Evolutionary conservation across 2,797 vertebrate species (phyloP).

Genomic region (Cyprinella venusta): DNA sequence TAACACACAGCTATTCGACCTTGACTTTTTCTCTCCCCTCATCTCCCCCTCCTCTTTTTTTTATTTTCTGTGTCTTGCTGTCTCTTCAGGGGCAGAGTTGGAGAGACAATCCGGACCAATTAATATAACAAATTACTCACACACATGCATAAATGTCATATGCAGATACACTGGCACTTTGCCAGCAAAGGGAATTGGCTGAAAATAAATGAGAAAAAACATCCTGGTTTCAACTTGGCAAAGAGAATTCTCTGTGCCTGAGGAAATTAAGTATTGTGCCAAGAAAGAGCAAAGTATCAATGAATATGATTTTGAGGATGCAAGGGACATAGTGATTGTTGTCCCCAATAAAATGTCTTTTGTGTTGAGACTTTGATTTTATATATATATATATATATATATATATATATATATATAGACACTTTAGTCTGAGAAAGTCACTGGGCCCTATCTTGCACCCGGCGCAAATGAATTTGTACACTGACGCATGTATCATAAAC

Average conservation of each 20-base stretch:
- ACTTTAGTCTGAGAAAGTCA: background rate
- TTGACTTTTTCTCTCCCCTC: slow-evolving; percentile 37
- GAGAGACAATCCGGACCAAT: slow-evolving; percentile 49
- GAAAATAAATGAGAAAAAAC: slow-evolving; percentile 41
- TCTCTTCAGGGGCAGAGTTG: slow-evolving; percentile 45
- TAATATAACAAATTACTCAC: slow-evolving; percentile 58
- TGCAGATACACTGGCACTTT: slow-evolving; percentile 55
- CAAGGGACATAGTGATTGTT: slow-evolving; percentile 7
- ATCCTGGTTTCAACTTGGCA: slow-evolving; percentile 30
- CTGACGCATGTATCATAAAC: too few relatives aligned
- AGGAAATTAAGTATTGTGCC: slow-evolving; percentile 22
- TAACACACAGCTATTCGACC: slow-evolving; percentile 44
- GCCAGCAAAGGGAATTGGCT: slow-evolving; percentile 46
- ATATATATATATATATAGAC: background rate
- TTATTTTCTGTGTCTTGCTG: slow-evolving; percentile 1
- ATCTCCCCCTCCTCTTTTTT: background rate
- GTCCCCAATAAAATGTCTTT: slow-evolving; percentile 14
- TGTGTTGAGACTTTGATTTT: slow-evolving; percentile 42
- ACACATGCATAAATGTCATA: slow-evolving; percentile 57
- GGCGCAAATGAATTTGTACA: too few relatives aligned
- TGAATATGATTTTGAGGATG: slow-evolving; percentile 43
- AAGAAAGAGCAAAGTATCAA: slow-evolving; percentile 46
- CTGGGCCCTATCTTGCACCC: background rate
- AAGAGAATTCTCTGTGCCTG: slow-evolving; percentile 14
- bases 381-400: background rate